These are phyloP conservation scores for Diadromus collaris DNA, from an alignment of 2,888 invertebrate species.

Conservation along the genomic window DNA sequence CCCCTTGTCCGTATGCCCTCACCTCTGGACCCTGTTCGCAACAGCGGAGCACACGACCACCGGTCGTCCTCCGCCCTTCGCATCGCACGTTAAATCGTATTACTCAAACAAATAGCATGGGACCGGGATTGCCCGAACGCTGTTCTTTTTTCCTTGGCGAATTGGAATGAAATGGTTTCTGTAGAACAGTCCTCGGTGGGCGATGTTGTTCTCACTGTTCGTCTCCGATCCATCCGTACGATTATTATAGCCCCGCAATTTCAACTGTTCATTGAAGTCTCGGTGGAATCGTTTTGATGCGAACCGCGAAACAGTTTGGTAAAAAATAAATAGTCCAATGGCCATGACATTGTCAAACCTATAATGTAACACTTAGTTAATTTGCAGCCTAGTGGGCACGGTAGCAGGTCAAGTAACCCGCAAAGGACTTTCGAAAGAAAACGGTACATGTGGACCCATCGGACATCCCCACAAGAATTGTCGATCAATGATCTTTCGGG, in stretches of 20 bases:
- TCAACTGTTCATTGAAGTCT: neutral
- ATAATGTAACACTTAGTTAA: neutral
- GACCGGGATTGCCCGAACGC: conserved; percentile 69
- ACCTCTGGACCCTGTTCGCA: conserved; percentile 51
- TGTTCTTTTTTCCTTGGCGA: conserved; percentile 60
- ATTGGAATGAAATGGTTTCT: conserved; percentile 73
- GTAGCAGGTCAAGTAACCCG: neutral
- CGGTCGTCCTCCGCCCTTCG: conserved; percentile 59
- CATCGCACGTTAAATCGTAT: conserved; percentile 72
- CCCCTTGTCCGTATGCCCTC: conserved; percentile 37
- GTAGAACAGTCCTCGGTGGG: conserved; percentile 17
- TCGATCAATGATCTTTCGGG: conserved; percentile 2
- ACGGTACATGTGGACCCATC: neutral
- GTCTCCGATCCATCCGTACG: neutral
- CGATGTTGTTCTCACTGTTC: neutral
- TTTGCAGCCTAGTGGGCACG: neutral
- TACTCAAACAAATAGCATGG: conserved; percentile 75
- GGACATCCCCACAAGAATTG: neutral
- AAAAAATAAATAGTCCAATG: neutral
- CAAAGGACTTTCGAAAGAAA: neutral
- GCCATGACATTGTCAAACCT: too few relatives aligned
- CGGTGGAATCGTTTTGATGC: neutral
- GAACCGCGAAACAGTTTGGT: neutral
- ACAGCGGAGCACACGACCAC: conserved; percentile 35
- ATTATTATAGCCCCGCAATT: neutral